A percentile compares a stretch with the other conserved stretches of the same genome.
phyloP scores from a whole-genome alignment of 2,888 invertebrate genomes.

The Pediacus dermestoides region DNA sequence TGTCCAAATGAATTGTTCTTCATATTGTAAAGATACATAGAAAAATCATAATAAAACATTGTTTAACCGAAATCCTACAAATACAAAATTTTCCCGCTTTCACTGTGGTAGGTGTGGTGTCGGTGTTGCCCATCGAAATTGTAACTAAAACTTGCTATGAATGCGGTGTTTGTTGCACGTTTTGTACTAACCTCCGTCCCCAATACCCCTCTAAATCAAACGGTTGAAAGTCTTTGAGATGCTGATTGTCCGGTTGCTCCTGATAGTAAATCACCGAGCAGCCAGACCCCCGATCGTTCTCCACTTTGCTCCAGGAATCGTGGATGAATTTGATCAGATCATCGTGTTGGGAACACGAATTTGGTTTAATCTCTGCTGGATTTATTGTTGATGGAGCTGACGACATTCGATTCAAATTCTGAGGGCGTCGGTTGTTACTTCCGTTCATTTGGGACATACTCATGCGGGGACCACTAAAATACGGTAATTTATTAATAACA shows the following conservation, averaged over 20 bases:
- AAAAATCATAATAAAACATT: too few relatives aligned
- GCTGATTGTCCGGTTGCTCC: conserved; percentile 55
- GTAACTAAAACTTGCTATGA: conserved; percentile 7
- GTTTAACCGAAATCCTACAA: too few relatives aligned
- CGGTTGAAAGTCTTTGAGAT: conserved; percentile 68
- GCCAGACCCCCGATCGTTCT: conserved; percentile 34
- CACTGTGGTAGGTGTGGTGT: too few relatives aligned
- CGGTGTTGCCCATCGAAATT: too few relatives aligned
- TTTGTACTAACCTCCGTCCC: conserved; percentile 68
- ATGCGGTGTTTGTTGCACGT: conserved; percentile 47
- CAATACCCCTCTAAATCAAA: conserved; percentile 76
- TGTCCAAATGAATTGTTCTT: too few relatives aligned
- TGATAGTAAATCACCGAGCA: conserved; percentile 62
- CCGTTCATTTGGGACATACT: conserved; percentile 47
- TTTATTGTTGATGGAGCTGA: conserved; percentile 14
- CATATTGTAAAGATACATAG: too few relatives aligned
- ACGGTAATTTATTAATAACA: too few relatives aligned
- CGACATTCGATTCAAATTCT: conserved; percentile 37
- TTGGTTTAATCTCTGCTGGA: conserved; percentile 23
- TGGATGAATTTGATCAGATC: conserved; percentile 76
- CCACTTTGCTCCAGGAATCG: conserved; percentile 64
- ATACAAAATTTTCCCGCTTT: too few relatives aligned
- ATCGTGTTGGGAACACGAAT: conserved; percentile 59
- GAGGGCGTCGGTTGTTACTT: conserved; percentile 35
- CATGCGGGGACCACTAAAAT: conserved; percentile 45